These are phyloP conservation scores for Metopolophium dirhodum DNA, from an alignment of 1,140 invertebrate species.

Conservation along the genomic window DNA sequence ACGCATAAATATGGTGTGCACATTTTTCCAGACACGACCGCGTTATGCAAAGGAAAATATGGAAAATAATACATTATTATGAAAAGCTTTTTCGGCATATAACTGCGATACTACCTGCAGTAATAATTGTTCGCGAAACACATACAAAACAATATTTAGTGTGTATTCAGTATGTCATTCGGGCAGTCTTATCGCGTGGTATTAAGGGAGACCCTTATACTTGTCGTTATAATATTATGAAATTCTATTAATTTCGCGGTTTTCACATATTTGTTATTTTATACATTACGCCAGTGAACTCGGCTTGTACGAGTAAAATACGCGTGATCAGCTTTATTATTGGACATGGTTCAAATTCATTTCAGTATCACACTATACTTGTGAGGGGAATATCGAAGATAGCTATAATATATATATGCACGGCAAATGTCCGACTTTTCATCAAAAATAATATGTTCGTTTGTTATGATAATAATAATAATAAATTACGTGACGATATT, in stretches of 20 bases:
- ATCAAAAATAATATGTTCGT: neutral
- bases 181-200: neutral
- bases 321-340: neutral
- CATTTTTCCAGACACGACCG: no score
- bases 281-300: neutral
- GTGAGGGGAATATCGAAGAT: no score
- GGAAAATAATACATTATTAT: neutral
- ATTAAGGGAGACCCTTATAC: neutral
- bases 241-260: neutral
- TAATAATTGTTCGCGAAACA: neutral
- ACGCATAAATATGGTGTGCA: no score
- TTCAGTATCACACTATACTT: no score
- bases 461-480: neutral
- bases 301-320: neutral
- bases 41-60: no score
- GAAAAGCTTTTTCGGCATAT: neutral
- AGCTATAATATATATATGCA: neutral
- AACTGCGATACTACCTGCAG: neutral
- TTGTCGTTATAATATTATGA: no score
- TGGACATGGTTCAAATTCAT: no score
- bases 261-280: neutral
- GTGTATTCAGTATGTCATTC: neutral
- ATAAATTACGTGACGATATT: neutral
- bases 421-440: neutral
- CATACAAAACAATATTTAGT: no score